Conservation (phyloP, 2,113 vertebrate species). For the Phoxinus phoxinus region DNA sequence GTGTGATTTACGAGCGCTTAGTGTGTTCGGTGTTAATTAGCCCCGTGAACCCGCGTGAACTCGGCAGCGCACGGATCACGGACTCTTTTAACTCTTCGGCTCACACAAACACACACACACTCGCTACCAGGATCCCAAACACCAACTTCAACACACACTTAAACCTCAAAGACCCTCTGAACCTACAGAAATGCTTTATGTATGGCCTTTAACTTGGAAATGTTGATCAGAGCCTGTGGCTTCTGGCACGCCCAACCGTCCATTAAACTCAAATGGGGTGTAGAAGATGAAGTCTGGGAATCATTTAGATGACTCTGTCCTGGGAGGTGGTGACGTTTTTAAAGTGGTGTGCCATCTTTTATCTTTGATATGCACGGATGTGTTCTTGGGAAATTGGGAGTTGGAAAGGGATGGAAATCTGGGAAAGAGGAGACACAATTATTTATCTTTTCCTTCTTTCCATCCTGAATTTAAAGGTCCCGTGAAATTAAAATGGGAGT, state of each 20-base stretch:
- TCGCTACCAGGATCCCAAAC: slow-evolving; percentile 53
- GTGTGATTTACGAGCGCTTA: slow-evolving; percentile 73
- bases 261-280: slow-evolving; percentile 36
- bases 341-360: slow-evolving; percentile 38
- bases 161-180: slow-evolving; percentile 47
- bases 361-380: neutral
- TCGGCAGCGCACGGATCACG: slow-evolving; percentile 64
- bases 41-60: slow-evolving; percentile 78
- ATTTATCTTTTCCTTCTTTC: slow-evolving; percentile 18
- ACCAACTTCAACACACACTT: slow-evolving; percentile 62
- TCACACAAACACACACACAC: slow-evolving; percentile 58
- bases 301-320: slow-evolving; percentile 10
- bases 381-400: slow-evolving; percentile 27
- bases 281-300: slow-evolving; percentile 25
- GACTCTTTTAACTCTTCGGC: slow-evolving; percentile 65
- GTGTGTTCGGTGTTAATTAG: slow-evolving; percentile 77
- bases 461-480: slow-evolving; percentile 7
- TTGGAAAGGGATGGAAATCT: slow-evolving; percentile 28
- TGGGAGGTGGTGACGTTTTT: slow-evolving; percentile 24
- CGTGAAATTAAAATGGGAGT: neutral
- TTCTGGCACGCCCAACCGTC: slow-evolving; percentile 18
- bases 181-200: slow-evolving; percentile 1
- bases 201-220: slow-evolving; percentile 23
- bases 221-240: slow-evolving; percentile 15
- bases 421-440: neutral